These are phyloP conservation scores for Saxidomus purpurata DNA, from an alignment of 1,140 invertebrate species.

Conservation along the genomic window DNA sequence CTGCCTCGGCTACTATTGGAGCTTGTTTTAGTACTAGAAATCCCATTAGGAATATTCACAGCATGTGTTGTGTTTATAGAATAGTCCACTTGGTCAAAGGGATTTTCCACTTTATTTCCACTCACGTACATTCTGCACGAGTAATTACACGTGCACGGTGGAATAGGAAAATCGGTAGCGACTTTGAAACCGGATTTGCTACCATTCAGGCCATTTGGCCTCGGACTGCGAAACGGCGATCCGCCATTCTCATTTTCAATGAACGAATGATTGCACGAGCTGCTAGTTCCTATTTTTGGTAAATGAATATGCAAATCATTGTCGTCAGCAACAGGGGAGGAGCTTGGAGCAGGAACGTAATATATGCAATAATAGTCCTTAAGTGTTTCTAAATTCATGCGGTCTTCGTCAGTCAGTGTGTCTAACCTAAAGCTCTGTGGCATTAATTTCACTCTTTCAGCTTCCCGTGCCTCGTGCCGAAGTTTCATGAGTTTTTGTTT, in stretches of 20 bases:
- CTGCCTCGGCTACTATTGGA: not conserved
- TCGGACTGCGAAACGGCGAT: not conserved
- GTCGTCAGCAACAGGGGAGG: conserved; percentile 54
- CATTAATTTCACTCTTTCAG: conserved; percentile 57
- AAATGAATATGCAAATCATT: conserved; percentile 38
- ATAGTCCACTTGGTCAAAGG: conserved; percentile 20
- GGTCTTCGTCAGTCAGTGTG: conserved; percentile 70
- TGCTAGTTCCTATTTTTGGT: conserved; percentile 17
- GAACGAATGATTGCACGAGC: conserved; percentile 15
- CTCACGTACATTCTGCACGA: conserved; percentile 55
- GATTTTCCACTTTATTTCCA: conserved; percentile 44
- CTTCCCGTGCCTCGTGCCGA: conserved; percentile 21
- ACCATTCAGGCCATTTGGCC: not conserved
- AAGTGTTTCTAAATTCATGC: conserved; percentile 75
- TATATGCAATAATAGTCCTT: conserved; percentile 78
- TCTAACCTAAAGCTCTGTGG: conserved; percentile 68
- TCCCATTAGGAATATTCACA: not conserved
- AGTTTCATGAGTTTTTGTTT: conserved; percentile 60
- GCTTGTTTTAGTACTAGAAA: not conserved
- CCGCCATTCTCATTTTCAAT: conserved; percentile 24
- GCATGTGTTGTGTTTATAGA: not conserved
- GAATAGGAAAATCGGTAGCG: conserved; percentile 27
- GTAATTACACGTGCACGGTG: conserved; percentile 37
- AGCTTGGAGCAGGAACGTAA: conserved; percentile 73
- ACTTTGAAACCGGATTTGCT: conserved; percentile 6